Base-by-base conservation (phyloP, 2,797 vertebrate genomes). In the Anas georgica region DNA sequence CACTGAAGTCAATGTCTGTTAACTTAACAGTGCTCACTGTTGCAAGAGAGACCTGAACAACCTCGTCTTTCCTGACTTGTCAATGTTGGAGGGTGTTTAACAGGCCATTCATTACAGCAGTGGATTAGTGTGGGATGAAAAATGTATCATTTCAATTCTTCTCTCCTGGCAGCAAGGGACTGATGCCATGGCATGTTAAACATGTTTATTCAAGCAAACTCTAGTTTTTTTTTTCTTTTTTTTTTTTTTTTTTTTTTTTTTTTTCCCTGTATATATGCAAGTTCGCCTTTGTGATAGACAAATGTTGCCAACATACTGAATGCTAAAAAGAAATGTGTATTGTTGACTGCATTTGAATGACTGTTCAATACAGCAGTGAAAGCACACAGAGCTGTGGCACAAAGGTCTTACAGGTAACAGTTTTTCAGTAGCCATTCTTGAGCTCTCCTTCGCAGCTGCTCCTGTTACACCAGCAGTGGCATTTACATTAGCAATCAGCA, bases 141-240 rank as follows among this genome's bases (percentile, higher is more conserved):
- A 96, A 93, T 86, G 92, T 96, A 96, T 93, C 79, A 90, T 97
- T 97, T 95, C 83, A 79, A 20, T 85, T 94, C 86, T 94, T 91
- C 74, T 80, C 59, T 93, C 74, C 77, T 46, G 76, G 74, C 67
- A 94, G 76, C 69, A 86, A 87, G 92, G 55, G 86, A 69, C 67
- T 48, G 52, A 88, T 93, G 91, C 82, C 83, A 66, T 60, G 83
- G 87, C 90, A 93, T 90, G 94, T 95, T 96, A 96, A 93, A 92
- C 80, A 56, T 93, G 88, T 96, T 97, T 96, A 91, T 97, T 97
- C 95, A 96, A 95, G 94, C 72, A 91, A 91, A 80, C 22, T 73
- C 46, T 45, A 35, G 55, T 94, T 52, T n/a, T 78, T 88, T 70
- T 50, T 78, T 90, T 88, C 66, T 46, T 60, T 7, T 4, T 39